Evolutionary conservation across 2,113 vertebrate species (phyloP).

Genomic region (Aphyosemion australe): DNA sequence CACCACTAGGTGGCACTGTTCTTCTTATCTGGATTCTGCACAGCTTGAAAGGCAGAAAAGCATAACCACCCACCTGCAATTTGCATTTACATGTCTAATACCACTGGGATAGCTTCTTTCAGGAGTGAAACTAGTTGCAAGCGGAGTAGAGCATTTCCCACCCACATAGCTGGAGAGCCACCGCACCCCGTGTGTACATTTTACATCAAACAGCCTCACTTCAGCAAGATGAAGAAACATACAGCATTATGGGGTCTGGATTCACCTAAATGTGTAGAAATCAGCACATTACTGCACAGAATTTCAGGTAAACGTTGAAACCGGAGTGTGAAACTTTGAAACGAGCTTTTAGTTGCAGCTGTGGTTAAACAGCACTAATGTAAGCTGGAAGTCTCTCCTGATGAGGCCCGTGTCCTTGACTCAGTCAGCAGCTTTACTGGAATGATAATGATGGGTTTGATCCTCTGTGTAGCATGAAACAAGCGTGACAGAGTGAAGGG

Average conservation of each 20-base stretch:
- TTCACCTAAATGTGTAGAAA: background rate
- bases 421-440: slow-evolving; percentile 62
- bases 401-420: slow-evolving; percentile 68
- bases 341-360: slow-evolving; percentile 6
- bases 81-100: slow-evolving; percentile 72
- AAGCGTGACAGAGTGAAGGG: slow-evolving; percentile 55
- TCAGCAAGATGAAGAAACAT: slow-evolving; percentile 15
- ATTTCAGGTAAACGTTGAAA: background rate
- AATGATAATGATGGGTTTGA: slow-evolving; percentile 69
- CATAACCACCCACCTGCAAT: slow-evolving; percentile 68
- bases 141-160: slow-evolving; percentile 50
- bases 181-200: slow-evolving; percentile 28
- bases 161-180: slow-evolving; percentile 59
- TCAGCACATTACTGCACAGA: background rate
- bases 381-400: slow-evolving; percentile 58
- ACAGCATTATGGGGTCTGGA: slow-evolving; percentile 4
- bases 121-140: slow-evolving; percentile 49
- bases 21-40: slow-evolving; percentile 46
- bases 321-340: slow-evolving; percentile 4
- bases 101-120: slow-evolving; percentile 44
- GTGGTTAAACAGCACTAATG: slow-evolving; percentile 38
- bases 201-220: slow-evolving; percentile 30
- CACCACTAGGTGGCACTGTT: slow-evolving; percentile 78
- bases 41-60: slow-evolving; percentile 48
- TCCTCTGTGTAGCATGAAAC: slow-evolving; percentile 62